Percentiles rank a stretch among this genome's conserved stretches.
These are phyloP conservation scores for Meteorus sp. DNA, from an alignment of 1,140 invertebrate genomes.

Conservation along the genomic window DNA sequence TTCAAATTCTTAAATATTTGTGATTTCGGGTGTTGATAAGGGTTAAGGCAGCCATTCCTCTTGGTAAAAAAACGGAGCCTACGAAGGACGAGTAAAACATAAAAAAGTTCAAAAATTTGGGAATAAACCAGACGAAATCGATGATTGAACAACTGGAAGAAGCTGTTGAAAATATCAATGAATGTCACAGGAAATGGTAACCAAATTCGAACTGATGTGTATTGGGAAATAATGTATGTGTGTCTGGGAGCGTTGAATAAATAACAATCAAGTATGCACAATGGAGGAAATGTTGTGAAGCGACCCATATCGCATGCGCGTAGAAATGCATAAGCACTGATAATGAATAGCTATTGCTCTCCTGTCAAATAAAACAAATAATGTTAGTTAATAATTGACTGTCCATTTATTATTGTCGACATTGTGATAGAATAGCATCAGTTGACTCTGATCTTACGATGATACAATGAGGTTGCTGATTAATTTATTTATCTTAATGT, in stretches of 20 bases:
- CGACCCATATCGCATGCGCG: conserved; percentile 6
- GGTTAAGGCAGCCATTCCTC: conserved; percentile 86
- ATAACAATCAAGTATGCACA: too few species aligned
- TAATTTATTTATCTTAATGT: conserved; percentile 8
- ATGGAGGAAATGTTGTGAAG: too few species aligned
- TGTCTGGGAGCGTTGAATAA: too few species aligned
- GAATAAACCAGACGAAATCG: conserved; percentile 32
- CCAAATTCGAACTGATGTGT: too few species aligned
- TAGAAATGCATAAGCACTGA: conserved; percentile 27
- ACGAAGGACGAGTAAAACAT: conserved; percentile 78
- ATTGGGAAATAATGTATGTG: too few species aligned
- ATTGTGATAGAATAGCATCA: conserved; percentile 35
- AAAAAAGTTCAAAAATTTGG: conserved; percentile 33
- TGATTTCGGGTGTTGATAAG: conserved; percentile 61
- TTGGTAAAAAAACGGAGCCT: conserved; percentile 83
- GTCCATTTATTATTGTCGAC: conserved; percentile 31
- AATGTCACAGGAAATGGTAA: too few species aligned
- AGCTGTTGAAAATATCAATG: not conserved
- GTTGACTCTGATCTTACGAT: conserved; percentile 20
- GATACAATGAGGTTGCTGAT: conserved; percentile 33
- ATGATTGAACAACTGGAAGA: conserved; percentile 14
- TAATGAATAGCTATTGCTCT: conserved; percentile 27
- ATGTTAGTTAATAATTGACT: conserved; percentile 46
- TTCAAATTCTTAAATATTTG: too few species aligned
- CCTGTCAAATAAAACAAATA: conserved; percentile 33